Evolutionary conservation across 2,113 vertebrate genomes (phyloP), one percentile per base, ranked within the genome.

Genomic region (Forbesichthys agassizii): DNA sequence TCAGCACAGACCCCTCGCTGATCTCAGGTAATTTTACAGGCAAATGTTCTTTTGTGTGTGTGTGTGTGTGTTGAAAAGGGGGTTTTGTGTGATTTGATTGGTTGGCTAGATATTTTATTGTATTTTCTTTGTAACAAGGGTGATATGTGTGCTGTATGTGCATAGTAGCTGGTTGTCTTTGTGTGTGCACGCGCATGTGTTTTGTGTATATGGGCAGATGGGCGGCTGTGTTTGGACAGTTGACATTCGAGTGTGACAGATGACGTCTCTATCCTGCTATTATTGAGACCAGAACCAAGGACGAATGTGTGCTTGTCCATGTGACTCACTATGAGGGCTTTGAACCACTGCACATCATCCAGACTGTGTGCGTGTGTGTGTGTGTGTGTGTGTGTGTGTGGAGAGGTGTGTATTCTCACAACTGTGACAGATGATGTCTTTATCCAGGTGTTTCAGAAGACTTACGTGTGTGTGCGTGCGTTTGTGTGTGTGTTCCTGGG

Each of bases 351-450:
- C 36, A 8, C 36, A 42, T 6, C 4, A 42, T 42, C 36, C 36
- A 42, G 36, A 5, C 36, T 70, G 27, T 61, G 49, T 60, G 60
- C 60, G 63, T 71, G 64, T 71, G 66, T 71, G 66, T 47, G 67
- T 52, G 64, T 71, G 66, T 71, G 66, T 47, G 67, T 52, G 78
- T 51, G 64, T 74, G 59, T 75, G 66, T 69, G 75, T 75, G 1
- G 63, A 78, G 71, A 64, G 55, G 75, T 49, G 68, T 65, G 64
- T 77, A 76, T 80, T 73, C 82, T 83, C 84, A 86, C 87, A 91
- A 70, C 66, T 60, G 9, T 90, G 89, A 91, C 89, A 90, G 84
- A 86, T 92, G 92, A 93, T 89, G 88, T 88, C 91, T 93, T 86
- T 84, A 89, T 91, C 83, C 88, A 88, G 87, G 80, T 89, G 82